A percentile compares a stretch with the other conserved stretches of the same genome.
phyloP scores from a whole-genome alignment of 2,113 vertebrate genomes.

The human (Homo sapiens) region DNA sequence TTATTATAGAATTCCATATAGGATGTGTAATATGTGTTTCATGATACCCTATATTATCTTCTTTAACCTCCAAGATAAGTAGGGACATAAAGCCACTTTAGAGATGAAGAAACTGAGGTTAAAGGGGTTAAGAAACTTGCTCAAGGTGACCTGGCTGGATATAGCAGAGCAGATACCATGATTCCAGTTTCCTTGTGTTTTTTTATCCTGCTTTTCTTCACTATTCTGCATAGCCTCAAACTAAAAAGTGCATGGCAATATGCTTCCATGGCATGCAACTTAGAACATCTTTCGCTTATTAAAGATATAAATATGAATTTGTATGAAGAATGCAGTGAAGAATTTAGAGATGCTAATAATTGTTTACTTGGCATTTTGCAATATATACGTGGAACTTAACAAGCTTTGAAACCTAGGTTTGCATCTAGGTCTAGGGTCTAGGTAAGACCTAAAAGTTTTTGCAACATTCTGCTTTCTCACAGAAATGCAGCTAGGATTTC shows the following conservation, averaged over 20 bases:
- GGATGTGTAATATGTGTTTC: not conserved
- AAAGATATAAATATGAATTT: not conserved
- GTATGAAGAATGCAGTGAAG: not conserved
- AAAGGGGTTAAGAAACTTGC: not conserved
- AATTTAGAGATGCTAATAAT: not conserved
- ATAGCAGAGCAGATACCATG: not conserved
- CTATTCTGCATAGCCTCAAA: not conserved
- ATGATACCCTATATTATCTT: not conserved
- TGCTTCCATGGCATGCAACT: not conserved
- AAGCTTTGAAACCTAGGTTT: not conserved
- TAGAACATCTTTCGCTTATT: not conserved
- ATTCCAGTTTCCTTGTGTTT: not conserved
- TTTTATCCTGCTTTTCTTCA: not conserved
- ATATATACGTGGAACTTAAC: not conserved
- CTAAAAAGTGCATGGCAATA: not conserved
- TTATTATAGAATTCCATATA: not conserved
- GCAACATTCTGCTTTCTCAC: not conserved
- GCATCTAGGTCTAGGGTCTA: not conserved
- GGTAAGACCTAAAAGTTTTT: not conserved
- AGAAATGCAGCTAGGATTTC: not conserved
- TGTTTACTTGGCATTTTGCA: not conserved
- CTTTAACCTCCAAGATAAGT: not conserved
- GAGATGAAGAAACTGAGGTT: not conserved
- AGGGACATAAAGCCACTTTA: not conserved
- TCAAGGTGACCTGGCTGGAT: not conserved